These are phyloP conservation scores for Melinaea menophilus DNA, from an alignment of 2,888 invertebrate genomes.

Conservation along the genomic window DNA sequence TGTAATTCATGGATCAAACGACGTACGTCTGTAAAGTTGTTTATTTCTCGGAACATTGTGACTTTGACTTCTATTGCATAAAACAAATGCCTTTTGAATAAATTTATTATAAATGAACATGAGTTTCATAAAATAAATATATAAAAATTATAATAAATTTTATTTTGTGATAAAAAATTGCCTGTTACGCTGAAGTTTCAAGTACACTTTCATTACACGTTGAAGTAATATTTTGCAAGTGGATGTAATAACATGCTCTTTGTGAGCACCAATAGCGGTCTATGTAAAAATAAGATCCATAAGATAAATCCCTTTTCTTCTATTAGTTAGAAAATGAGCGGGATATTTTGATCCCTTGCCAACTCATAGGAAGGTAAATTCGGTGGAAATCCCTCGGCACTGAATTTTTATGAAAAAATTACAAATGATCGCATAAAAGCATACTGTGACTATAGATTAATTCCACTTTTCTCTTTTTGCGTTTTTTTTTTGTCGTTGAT, in stretches of 20 bases:
- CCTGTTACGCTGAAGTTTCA: neutral
- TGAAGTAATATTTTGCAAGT: neutral
- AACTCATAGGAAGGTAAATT: slow-evolving; percentile 24
- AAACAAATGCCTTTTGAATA: neutral
- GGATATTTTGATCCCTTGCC: slow-evolving; percentile 27
- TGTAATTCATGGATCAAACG: neutral
- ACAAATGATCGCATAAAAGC: too few species aligned
- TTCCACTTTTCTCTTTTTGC: too few species aligned
- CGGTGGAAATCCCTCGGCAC: slow-evolving; percentile 19
- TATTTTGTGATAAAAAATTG: neutral
- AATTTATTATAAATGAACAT: neutral
- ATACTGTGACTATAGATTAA: too few species aligned
- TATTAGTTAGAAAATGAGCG: slow-evolving; percentile 20
- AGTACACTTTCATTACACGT: neutral
- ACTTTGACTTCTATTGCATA: neutral
- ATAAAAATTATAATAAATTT: neutral
- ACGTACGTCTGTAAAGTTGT: neutral
- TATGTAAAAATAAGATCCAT: slow-evolving; percentile 6
- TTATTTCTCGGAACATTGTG: neutral
- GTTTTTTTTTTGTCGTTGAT: too few species aligned
- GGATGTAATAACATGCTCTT: slow-evolving; percentile 4
- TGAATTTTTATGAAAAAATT: slow-evolving; percentile 26
- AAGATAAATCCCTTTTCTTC: slow-evolving; percentile 17
- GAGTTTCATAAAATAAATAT: neutral
- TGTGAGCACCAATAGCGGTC: slow-evolving; percentile 2